phyloP scores from a whole-genome alignment of 2,113 vertebrate genomes.

The Sardina pilchardus region DNA sequence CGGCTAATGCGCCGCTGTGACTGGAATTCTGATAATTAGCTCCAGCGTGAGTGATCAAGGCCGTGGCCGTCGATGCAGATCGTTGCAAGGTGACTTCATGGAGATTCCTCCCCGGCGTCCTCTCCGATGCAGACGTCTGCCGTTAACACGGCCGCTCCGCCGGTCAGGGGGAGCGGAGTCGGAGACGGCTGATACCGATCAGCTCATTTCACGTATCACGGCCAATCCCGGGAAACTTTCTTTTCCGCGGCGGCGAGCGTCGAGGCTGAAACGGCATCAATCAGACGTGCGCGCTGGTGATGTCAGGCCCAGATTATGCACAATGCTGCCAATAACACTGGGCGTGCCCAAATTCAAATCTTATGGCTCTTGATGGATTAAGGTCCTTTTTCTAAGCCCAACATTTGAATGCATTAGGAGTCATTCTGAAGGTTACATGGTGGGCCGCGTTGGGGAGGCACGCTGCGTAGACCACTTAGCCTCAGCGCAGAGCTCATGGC shows the following conservation, averaged over 20 bases:
- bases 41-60: constrained; percentile 44
- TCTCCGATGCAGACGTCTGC: neutral
- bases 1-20: constrained; percentile 39
- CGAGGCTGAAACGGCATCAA: neutral
- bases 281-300: neutral
- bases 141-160: neutral
- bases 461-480: neutral
- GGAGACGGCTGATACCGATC: neutral
- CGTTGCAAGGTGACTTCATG: constrained; percentile 50
- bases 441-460: neutral
- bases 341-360: neutral
- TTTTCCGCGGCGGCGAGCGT: neutral
- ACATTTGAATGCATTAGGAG: constrained; percentile 1
- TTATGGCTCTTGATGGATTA: constrained; percentile 3
- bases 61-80: constrained; percentile 44
- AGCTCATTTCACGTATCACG: constrained; percentile 1
- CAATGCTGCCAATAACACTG: neutral
- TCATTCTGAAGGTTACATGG: neutral
- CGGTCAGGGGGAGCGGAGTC: neutral
- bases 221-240: neutral
- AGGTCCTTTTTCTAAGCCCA: constrained; percentile 2
- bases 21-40: constrained; percentile 52
- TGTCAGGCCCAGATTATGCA: neutral
- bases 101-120: constrained; percentile 35
- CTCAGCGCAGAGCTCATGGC: constrained; percentile 3